phyloP scores from a whole-genome alignment of 2,797 vertebrate genomes.

The Pogoniulus pusillus region DNA sequence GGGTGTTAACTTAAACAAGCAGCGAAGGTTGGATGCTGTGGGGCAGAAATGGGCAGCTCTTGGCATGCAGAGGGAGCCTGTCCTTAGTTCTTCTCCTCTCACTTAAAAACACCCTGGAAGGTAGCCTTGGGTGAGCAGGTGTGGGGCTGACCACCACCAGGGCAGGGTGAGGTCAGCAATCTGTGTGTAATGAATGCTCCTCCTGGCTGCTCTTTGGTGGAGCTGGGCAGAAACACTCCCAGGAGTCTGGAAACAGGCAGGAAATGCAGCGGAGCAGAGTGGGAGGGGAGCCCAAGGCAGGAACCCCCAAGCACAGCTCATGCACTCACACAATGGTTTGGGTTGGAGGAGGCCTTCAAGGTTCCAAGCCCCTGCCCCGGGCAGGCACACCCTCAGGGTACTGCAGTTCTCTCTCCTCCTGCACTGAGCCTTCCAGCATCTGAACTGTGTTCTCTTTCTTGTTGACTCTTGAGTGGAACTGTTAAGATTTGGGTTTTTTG shows the following conservation, averaged over 20 bases:
- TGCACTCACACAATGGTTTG: neutral
- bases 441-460: neutral
- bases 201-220: neutral
- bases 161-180: neutral
- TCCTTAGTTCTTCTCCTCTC: too few species aligned
- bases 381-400: too few species aligned
- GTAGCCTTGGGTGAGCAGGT: too few species aligned
- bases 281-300: neutral
- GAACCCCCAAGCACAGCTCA: neutral
- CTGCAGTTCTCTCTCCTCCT: neutral
- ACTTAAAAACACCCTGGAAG: too few species aligned
- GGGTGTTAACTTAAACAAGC: too few species aligned
- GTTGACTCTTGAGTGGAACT: neutral
- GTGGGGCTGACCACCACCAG: neutral
- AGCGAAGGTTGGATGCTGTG: too few species aligned
- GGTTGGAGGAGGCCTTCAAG: too few species aligned
- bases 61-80: too few species aligned
- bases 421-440: rapidly evolving
- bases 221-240: neutral
- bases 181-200: neutral
- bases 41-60: too few species aligned
- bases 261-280: neutral
- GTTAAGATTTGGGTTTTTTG: neutral
- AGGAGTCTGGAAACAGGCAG: neutral
- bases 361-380: too few species aligned